phyloP scores from a whole-genome alignment of 2,797 vertebrate species.

The Anomalospiza imberbis region DNA sequence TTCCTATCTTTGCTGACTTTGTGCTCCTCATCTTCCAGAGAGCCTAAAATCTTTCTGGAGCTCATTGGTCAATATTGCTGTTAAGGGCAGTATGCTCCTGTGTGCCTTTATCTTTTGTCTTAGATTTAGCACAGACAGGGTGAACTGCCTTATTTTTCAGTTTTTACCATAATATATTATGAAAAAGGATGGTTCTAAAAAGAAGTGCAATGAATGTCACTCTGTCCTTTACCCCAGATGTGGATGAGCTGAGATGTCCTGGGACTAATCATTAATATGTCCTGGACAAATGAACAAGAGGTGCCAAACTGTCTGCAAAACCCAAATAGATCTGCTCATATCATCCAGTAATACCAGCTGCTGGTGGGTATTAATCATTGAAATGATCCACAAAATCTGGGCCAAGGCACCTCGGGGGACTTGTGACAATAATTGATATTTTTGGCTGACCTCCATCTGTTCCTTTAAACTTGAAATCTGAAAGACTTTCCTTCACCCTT shows the following conservation, averaged over 20 bases:
- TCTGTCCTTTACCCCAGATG: neutral
- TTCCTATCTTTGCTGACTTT: neutral
- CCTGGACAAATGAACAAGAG: neutral
- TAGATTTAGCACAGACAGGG: neutral
- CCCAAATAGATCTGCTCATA: neutral
- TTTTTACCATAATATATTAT: neutral
- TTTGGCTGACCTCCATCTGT: neutral
- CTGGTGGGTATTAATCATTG: neutral
- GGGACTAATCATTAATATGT: neutral
- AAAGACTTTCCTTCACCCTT: neutral
- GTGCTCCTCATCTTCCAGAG: neutral
- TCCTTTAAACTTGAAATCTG: neutral
- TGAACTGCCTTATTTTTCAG: neutral
- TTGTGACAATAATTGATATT: neutral
- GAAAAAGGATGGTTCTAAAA: neutral
- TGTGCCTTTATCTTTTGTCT: neutral
- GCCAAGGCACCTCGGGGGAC: neutral
- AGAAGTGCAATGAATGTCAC: neutral
- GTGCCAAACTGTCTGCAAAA: neutral
- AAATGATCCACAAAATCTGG: neutral
- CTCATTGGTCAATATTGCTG: rapidly evolving
- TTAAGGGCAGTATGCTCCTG: rapidly evolving
- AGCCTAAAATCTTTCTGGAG: neutral
- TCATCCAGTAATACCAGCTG: neutral
- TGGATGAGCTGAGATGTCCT: neutral